Evolutionary conservation across 1,140 invertebrate species (phyloP), one percentile per base, ranked within the genome.

Genomic region (Aphaenogaster rudis): DNA sequence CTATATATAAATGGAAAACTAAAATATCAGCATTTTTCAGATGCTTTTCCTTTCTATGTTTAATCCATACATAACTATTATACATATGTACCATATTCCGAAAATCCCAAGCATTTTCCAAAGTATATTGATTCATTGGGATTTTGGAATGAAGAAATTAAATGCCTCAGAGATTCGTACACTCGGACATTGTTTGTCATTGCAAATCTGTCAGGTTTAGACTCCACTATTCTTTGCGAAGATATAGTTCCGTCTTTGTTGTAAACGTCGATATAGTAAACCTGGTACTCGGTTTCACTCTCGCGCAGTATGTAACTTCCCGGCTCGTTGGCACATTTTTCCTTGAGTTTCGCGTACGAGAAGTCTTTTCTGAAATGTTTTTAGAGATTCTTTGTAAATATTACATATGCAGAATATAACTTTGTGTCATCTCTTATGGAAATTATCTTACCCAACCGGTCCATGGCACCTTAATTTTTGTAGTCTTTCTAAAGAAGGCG

Each of bases 231-330:
- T 94, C 96, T 97, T 86, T 97, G 97, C 15, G 97, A 98, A 93
- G 97, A 96, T 74, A 97, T 96, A 94, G 97, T 97, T 95, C 96
- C 96, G 84, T 97, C 96, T 95, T 97, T 97, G 7, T 96, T 96
- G 93, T 97, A 98, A 45, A 97, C 97, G 94, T 99, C 98, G 63
- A 99, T 96, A 92, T 97, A 98, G 95, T 97, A 98, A 50, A 96
- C 96, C 94, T 97, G 96, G 92, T 98, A 98, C 69, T 96, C 96
- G 9, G 96, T 96, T 94, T 98, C 97, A 93, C 98, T 98, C 94
- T 98, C 97, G 52, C 98, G 96, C 15, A 99, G 93, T 88, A 99
- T 97, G 94, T 97, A 99, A 92, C 97, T 97, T 13, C 98, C 98
- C 72, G 96, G 95, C 94, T 97, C 96, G 91, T 97, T 97, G 1